phyloP scores from a whole-genome alignment of 2,888 invertebrate genomes.

The Limnephilus auricula region DNA sequence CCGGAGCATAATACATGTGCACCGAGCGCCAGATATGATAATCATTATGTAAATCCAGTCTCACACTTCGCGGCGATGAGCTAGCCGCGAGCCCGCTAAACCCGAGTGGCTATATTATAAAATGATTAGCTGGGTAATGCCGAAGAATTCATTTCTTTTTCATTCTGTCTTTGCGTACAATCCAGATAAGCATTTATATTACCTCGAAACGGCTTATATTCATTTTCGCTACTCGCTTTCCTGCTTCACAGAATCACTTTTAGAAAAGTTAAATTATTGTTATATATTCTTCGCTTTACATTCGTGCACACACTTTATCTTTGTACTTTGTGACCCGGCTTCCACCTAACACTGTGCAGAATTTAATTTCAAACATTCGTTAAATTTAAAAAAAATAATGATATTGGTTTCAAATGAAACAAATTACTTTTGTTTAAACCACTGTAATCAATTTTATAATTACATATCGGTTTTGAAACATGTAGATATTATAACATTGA shows the following conservation, averaged over 20 bases:
- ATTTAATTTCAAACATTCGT: not conserved
- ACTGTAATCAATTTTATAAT: no score
- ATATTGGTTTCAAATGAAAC: no score
- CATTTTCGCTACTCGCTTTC: slow-evolving; percentile 5
- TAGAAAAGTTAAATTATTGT: not conserved
- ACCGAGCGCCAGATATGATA: slow-evolving; percentile 79
- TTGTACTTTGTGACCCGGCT: not conserved
- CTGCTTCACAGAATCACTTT: not conserved
- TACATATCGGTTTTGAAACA: no score
- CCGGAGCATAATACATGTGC: slow-evolving; percentile 77
- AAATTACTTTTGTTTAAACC: no score
- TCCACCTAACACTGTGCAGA: not conserved
- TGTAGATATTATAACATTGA: no score
- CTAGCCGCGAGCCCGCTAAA: slow-evolving; percentile 46
- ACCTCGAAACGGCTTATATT: slow-evolving; percentile 10
- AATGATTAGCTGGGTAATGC: slow-evolving; percentile 53
- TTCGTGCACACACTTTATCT: not conserved
- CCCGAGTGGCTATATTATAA: slow-evolving; percentile 54
- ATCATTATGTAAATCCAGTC: slow-evolving; percentile 79
- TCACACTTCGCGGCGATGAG: slow-evolving; percentile 69
- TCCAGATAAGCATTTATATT: slow-evolving; percentile 21
- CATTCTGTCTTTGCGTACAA: slow-evolving; percentile 36
- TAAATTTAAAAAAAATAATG: no score
- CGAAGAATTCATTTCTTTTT: slow-evolving; percentile 32
- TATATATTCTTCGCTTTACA: not conserved